Conservation (phyloP, 1,140 invertebrate species). For the Eciton burchellii region DNA sequence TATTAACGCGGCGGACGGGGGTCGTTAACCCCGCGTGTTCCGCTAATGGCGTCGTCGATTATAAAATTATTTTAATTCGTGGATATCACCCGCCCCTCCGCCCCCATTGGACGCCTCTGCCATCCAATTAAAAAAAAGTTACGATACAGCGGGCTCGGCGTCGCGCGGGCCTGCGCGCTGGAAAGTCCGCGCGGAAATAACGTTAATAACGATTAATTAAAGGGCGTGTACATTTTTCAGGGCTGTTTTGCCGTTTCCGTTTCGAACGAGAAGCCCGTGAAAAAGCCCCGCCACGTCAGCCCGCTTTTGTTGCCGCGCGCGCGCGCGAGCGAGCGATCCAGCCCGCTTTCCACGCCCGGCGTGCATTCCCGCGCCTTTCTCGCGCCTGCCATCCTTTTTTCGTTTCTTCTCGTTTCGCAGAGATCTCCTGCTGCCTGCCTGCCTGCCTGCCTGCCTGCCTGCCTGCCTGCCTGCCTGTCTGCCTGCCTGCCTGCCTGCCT, state of each 20-base stretch:
- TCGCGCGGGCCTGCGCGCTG: neutral
- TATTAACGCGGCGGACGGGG: constrained; percentile 55
- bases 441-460: too few relatives aligned
- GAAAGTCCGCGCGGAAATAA: constrained; percentile 19
- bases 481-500: constrained; percentile 24
- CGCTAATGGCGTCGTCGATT: constrained; percentile 69
- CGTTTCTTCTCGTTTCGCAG: constrained; percentile 14
- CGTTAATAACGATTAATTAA: constrained; percentile 57
- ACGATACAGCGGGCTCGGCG: constrained; percentile 13
- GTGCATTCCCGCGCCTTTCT: constrained; percentile 59
- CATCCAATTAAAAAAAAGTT: constrained; percentile 46
- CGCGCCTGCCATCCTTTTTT: constrained; percentile 37
- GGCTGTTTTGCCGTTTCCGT: constrained; percentile 6
- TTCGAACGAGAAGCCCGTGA: neutral
- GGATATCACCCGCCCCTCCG: constrained; percentile 52
- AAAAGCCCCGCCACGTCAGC: constrained; percentile 11
- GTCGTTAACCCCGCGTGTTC: constrained; percentile 65
- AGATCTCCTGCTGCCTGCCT: neutral
- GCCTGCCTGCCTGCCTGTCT: constrained; percentile 3
- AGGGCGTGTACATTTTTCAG: constrained; percentile 42
- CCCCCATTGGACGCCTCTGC: neutral
- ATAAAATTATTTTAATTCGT: constrained; percentile 73
- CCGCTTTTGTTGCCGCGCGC: constrained; percentile 46
- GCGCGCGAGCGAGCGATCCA: too few relatives aligned
- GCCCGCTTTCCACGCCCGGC: constrained; percentile 34